These are phyloP conservation scores for Salvelinus namaycush DNA, from an alignment of 2,113 vertebrate genomes.

Conservation along the genomic window DNA sequence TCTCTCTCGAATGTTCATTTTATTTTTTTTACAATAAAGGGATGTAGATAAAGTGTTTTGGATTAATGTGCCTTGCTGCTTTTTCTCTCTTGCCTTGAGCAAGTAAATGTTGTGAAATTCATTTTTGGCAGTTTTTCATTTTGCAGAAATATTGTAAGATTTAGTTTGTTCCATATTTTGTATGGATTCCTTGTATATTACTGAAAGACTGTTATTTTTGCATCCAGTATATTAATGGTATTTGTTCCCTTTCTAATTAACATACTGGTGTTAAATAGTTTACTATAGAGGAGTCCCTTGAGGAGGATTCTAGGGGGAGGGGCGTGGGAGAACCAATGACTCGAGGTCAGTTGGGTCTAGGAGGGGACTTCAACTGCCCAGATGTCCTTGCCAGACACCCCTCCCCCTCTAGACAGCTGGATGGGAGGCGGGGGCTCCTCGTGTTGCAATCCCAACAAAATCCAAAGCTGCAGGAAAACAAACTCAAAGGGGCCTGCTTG, in stretches of 20 bases:
- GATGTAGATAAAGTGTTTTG: constrained; percentile 32
- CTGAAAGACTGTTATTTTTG: too few relatives aligned
- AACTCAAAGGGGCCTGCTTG: constrained; percentile 1
- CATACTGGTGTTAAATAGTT: constrained; percentile 2
- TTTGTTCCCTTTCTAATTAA: neutral
- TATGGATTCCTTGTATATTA: neutral
- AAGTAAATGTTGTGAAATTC: constrained; percentile 37
- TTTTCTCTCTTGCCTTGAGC: constrained; percentile 25
- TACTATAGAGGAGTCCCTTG: constrained; percentile 22
- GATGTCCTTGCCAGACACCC: constrained; percentile 70
- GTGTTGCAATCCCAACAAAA: constrained; percentile 54
- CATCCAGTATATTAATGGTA: too few relatives aligned
- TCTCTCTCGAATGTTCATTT: constrained; percentile 21
- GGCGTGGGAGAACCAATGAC: constrained; percentile 18
- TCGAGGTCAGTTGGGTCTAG: constrained; percentile 44
- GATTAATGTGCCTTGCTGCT: neutral
- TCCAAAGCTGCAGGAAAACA: constrained; percentile 39
- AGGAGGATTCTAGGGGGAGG: neutral
- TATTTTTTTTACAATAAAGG: neutral
- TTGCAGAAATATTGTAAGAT: neutral
- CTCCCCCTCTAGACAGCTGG: constrained; percentile 52
- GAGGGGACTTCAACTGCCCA: constrained; percentile 60
- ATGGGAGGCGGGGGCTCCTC: constrained; percentile 28
- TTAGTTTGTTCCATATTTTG: constrained; percentile 15
- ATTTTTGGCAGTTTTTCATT: neutral